These are phyloP conservation scores for Chelidonichthys spinosus DNA, from an alignment of 2,797 vertebrate species.

Conservation along the genomic window DNA sequence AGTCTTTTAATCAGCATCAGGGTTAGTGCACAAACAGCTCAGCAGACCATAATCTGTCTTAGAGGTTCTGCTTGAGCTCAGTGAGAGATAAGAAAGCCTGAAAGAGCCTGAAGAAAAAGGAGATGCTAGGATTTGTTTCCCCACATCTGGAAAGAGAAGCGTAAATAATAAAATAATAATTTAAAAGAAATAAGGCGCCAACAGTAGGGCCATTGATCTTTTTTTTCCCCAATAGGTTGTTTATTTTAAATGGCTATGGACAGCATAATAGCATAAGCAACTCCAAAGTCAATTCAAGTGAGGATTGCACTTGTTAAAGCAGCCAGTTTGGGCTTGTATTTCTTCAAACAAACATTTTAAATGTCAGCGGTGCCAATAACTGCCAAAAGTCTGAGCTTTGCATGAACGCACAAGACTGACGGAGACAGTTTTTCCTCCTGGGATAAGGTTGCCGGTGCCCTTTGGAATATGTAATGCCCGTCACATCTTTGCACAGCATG, in stretches of 20 bases:
- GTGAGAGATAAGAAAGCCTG: background rate
- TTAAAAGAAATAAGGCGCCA: background rate
- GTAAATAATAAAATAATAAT: background rate
- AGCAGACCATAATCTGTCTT: constrained; percentile 26
- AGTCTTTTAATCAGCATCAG: constrained; percentile 50
- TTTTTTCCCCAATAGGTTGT: background rate
- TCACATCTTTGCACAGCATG: constrained; percentile 58
- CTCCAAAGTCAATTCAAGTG: background rate
- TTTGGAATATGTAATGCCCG: constrained; percentile 60
- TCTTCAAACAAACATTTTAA: background rate
- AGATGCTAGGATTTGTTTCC: background rate
- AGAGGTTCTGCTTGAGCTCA: constrained; percentile 14
- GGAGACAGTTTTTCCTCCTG: constrained; percentile 16
- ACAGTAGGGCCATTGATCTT: background rate
- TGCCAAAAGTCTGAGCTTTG: constrained; percentile 33
- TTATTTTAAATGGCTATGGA: background rate
- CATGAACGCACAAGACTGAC: background rate
- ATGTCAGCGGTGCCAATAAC: constrained; percentile 1
- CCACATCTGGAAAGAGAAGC: constrained; percentile 3
- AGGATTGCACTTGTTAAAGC: background rate
- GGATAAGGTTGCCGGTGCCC: constrained; percentile 52
- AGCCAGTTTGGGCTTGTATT: background rate
- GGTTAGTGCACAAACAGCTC: constrained; percentile 36
- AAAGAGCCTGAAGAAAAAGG: background rate
- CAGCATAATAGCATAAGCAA: background rate